phyloP scores from a whole-genome alignment of 1,140 invertebrate species.

The Drosophila repletoides region DNA sequence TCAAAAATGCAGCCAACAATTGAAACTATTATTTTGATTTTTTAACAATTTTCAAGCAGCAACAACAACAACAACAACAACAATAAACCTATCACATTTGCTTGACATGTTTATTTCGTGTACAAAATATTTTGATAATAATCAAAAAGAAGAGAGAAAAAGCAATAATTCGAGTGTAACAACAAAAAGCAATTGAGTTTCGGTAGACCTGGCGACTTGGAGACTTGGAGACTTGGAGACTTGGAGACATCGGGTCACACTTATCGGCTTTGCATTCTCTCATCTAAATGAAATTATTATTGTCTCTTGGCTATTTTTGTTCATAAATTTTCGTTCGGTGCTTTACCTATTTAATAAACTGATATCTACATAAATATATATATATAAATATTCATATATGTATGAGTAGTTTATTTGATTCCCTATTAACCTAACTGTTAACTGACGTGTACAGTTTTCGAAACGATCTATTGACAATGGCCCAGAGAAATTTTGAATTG shows the following conservation, averaged over 20 bases:
- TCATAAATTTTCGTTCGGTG: slow-evolving; percentile 17
- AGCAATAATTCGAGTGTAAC: too few relatives aligned
- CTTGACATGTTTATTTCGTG: slow-evolving; percentile 76
- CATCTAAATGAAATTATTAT: slow-evolving; percentile 67
- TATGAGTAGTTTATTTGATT: slow-evolving; percentile 16
- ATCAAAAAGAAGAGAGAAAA: slow-evolving; percentile 36
- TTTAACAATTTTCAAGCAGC: slow-evolving; percentile 57
- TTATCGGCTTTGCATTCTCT: slow-evolving; percentile 57
- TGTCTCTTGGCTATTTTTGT: slow-evolving; percentile 37
- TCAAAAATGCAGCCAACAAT: slow-evolving; percentile 61
- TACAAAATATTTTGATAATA: slow-evolving; percentile 76
- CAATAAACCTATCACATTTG: slow-evolving; percentile 51
- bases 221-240: slow-evolving; percentile 27
- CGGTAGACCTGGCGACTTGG: slow-evolving; percentile 22
- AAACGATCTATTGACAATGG: slow-evolving; percentile 20
- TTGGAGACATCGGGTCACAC: slow-evolving; percentile 40
- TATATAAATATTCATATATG: slow-evolving; percentile 3
- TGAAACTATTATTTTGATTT: slow-evolving; percentile 73
- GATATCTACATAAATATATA: background rate
- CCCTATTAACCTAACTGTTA: slow-evolving; percentile 28
- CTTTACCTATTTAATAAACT: background rate
- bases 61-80: background rate
- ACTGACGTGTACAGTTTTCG: slow-evolving; percentile 43
- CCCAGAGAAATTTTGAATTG: slow-evolving; percentile 45
- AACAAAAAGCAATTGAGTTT: slow-evolving; percentile 66